phyloP scores from a whole-genome alignment of 1,140 invertebrate species.

The Fragariocoptes setiger region DNA sequence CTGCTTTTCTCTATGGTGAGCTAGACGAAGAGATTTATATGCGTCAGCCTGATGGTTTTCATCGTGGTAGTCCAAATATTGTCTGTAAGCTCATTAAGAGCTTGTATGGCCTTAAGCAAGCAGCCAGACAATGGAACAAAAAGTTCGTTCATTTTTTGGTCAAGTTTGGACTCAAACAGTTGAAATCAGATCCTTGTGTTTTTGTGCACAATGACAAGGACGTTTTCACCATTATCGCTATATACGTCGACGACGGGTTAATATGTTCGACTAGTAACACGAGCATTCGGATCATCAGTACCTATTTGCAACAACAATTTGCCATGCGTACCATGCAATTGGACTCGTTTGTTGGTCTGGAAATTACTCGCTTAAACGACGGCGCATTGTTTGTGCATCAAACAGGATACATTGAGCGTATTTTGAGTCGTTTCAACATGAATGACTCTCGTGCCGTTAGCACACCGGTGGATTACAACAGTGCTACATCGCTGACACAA shows the following conservation, averaged over 20 bases:
- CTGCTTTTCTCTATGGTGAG: slow-evolving; percentile 4
- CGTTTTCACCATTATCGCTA: slow-evolving; percentile 1
- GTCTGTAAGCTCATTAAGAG: slow-evolving; percentile 9
- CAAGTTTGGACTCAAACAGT: neutral
- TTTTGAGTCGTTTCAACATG: neutral
- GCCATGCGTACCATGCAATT: neutral
- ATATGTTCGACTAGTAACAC: neutral
- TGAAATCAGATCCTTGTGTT: slow-evolving; percentile 1
- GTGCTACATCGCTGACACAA: neutral
- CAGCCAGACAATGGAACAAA: slow-evolving; percentile 13
- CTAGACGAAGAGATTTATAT: slow-evolving; percentile 6
- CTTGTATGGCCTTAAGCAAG: slow-evolving; percentile 15
- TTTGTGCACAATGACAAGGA: neutral
- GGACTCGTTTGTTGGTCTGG: neutral
- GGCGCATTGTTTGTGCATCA: neutral
- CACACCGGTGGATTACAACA: neutral
- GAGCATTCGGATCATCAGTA: neutral
- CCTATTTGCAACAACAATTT: neutral
- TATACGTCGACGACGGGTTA: slow-evolving; percentile 8
- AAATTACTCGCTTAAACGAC: neutral
- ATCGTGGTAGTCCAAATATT: neutral
- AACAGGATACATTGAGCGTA: neutral
- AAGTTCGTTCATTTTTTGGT: slow-evolving; percentile 2
- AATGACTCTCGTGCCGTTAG: neutral
- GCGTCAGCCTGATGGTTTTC: slow-evolving; percentile 3